Base-by-base conservation (phyloP, 2,888 invertebrate genomes). In the Dynastes tityus region DNA sequence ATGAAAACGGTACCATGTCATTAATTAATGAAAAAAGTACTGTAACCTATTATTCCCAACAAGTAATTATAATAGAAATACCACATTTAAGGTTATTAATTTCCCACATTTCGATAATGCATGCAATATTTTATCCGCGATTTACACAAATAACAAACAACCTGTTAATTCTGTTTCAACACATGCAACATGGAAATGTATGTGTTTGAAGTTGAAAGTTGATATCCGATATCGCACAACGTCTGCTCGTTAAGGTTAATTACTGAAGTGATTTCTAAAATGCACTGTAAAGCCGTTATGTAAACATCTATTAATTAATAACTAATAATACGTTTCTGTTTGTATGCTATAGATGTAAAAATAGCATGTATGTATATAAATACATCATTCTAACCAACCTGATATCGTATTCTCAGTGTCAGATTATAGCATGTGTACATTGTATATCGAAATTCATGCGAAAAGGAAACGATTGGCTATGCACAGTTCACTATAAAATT, bases 251-350 rank as follows among this genome's bases (percentile, higher is more conserved):
- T 63, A 32, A 22, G 27, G 63, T 63, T 63, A 65, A 65, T 32
- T 65, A 37, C n/a, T 40, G 64, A 16, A 65, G 13, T 65, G n/a
- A 13, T 65, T 37, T 65, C 8, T 40, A 37, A 16, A n/a, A 45
- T 11, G 45, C 29, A 37, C 32, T 37, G 32, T 37, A 65, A 32
- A 22, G 16, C 22, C 6, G 55, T 65, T 65, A 8, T 40, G 37
- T 65, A 65, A n/a, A 29, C 63, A 13, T 29, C 4, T 13, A 63
- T 63, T 9, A 27, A 63, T 63, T 13, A 55, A 8, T 55, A 55
- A 22, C 22, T 13, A 55, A 22, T 53, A 53, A n/a, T 2, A 53
- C n/a, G 13, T n/a, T 53, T 55, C 55, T n/a, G n/a, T 16, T 16
- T 22, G 6, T 16, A 4, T 22, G 2, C 1, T 16, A 16, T 8